Evolutionary conservation across 2,888 invertebrate genomes (phyloP), one percentile per base, ranked within the genome.

Genomic region (Electrophaes corylata): DNA sequence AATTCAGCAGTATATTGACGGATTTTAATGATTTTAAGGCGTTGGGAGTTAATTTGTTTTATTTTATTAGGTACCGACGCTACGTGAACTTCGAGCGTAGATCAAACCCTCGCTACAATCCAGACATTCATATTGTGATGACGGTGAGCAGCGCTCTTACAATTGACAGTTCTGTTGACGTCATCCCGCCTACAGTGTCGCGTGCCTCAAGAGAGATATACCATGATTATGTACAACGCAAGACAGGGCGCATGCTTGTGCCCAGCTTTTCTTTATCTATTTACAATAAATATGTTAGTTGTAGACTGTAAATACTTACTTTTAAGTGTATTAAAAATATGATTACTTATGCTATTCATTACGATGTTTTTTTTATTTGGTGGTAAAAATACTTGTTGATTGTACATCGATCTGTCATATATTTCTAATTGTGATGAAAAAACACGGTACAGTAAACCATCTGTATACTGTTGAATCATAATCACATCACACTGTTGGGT

Each of bases 191-290:
- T 1, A 93, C 90, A 2, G 95, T 96, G 11, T 91, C 91, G 8
- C 86, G 92, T 64, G 84, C 91, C 11, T 93, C 95, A 40, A 89
- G 93, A 48, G 94, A 94, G 67, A 93, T 96, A 63, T 97, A 97
- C 78, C 88, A 93, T 60, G 93, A 93, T 48, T 96, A 96, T 51
- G 93, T 96, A 3, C 91, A 71, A 78, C 93, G 72, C 76, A 87
- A 67, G 76, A 88, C 67, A 90, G 95, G 94, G 89, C 52, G 86
- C 76, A 33, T 85, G 64, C 58, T 93, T 85, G 79, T 84, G 1
- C 73, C 83, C 0, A 18, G 72, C 0, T 70, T 70, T 0, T 82
- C 85, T 1, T 11, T 82, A 0, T 76, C 77, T 1, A 53, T 79
- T 0, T 91, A 90, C 66, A 77, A 75, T 35, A 82, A 79, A 72